Conservation (phyloP, 2,797 vertebrate genomes). For the Prionace glauca region DNA sequence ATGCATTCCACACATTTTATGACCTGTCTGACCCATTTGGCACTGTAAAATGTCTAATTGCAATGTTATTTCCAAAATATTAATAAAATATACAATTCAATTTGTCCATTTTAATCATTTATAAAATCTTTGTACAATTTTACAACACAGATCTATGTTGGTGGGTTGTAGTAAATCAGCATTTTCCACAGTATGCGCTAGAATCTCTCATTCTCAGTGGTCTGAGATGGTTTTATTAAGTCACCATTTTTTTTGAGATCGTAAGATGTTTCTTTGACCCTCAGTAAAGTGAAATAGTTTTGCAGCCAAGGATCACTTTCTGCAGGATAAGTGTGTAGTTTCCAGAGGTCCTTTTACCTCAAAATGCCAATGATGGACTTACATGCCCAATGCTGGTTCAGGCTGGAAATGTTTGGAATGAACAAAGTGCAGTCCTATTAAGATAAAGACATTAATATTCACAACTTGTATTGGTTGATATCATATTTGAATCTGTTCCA, state of each 20-base stretch:
- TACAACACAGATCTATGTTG: background rate
- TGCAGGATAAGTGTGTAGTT: background rate
- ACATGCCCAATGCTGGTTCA: background rate
- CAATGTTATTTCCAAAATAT: slow-evolving; percentile 23
- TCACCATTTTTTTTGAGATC: background rate
- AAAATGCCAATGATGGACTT: background rate
- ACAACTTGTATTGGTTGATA: background rate
- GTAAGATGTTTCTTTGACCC: background rate
- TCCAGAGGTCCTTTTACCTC: background rate
- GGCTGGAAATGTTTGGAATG: background rate
- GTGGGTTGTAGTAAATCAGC: background rate
- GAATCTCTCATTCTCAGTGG: background rate
- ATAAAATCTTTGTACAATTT: background rate
- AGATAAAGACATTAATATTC: background rate
- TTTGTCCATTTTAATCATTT: slow-evolving; percentile 5
- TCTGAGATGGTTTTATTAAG: background rate
- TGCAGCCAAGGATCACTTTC: background rate
- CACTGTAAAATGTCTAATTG: background rate
- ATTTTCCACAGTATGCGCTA: background rate
- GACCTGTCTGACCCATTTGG: background rate
- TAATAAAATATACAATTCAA: background rate
- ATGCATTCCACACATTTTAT: background rate
- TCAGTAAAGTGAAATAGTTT: background rate
- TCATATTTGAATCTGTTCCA: background rate
- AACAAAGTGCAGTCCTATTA: background rate